A percentile compares a stretch with the other conserved stretches of the same genome.
phyloP scores from a whole-genome alignment of 1,140 invertebrate genomes.

The Euwallacea fornicatus region DNA sequence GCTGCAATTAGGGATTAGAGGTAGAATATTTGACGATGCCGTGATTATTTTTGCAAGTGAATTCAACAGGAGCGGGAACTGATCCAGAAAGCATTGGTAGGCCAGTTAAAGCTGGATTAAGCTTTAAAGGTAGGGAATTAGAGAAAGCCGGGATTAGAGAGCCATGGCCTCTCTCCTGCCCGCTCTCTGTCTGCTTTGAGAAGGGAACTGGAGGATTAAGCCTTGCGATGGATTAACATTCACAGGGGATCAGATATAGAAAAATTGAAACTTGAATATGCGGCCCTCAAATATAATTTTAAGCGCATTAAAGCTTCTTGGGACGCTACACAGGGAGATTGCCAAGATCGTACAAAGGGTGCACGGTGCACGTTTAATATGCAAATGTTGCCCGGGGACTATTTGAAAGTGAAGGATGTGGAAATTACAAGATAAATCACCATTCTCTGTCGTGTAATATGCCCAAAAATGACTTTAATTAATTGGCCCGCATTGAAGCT shows the following conservation, averaged over 20 bases:
- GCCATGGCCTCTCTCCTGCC: constrained; percentile 44
- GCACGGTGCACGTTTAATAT: neutral
- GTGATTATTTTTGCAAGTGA: constrained; percentile 35
- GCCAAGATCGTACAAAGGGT: neutral
- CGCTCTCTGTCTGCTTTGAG: constrained; percentile 42
- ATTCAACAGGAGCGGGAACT: constrained; percentile 37
- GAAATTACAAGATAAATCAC: too few relatives aligned
- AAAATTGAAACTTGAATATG: constrained; percentile 46
- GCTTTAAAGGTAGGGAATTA: constrained; percentile 57
- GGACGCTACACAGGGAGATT: neutral
- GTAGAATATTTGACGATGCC: constrained; percentile 25
- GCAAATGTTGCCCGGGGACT: neutral
- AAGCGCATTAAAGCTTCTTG: constrained; percentile 15
- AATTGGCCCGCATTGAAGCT: neutral
- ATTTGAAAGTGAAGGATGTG: too few relatives aligned
- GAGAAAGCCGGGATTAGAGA: constrained; percentile 57
- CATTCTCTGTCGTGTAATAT: too few relatives aligned
- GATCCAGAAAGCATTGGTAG: constrained; percentile 47
- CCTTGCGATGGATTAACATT: constrained; percentile 50
- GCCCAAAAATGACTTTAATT: neutral
- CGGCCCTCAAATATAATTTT: constrained; percentile 26
- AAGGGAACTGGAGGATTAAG: constrained; percentile 51
- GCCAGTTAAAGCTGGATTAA: constrained; percentile 58
- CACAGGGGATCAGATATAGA: constrained; percentile 50
- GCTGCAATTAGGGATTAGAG: constrained; percentile 16